Base-by-base conservation (phyloP, 1,140 invertebrate species). In the Physella acuta region DNA sequence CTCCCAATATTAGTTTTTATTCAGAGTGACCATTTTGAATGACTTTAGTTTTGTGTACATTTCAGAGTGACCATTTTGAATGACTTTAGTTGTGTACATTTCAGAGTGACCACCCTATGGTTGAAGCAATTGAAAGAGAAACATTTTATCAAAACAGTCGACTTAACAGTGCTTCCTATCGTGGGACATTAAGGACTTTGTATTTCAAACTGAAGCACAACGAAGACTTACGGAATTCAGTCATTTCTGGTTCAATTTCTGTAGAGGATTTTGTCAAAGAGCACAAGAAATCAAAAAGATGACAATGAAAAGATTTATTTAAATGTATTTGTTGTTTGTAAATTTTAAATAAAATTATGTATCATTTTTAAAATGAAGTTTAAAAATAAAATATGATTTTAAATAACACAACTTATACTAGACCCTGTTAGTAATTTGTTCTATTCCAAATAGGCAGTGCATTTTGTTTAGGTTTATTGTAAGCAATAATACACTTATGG, bases 61-160 rank as follows among this genome's bases (percentile, higher is more conserved):
- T 8, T 11, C 20, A 44, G 20, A 44, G 39, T 8, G 20, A 44
- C 8, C 8, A 44, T 20, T 20, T 44, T 20, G 20, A 11, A 44
- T 20, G 20, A 44, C 20, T 63, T 62, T 56, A 36, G 28, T 59
- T 30, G 59, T n/a, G n/a, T n/a, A 28, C 3, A 64, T 63, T 70
- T 51, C 68, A 76, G 72, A 44, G 64, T 52, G 55, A 39, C 4
- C 61, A 71, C 34, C 51, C 24, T 20, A 34, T 78, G 58, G 72
- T 74, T 28, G 75, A 77, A 14, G 71, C 70, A 3, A 76, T 79
- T 39, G 78, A 79, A 61, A 65, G 74, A 66, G 78, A 79, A 63
- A 60, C 71, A 28, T 78, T 78, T 31, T 59, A 75, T 52, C 55
- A 55, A 4, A 59, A 70, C 70, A 78, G 75, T 49, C 71, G 75